Evolutionary conservation across 2,888 invertebrate species (phyloP).

Genomic region (Hyposoter dolosus): DNA sequence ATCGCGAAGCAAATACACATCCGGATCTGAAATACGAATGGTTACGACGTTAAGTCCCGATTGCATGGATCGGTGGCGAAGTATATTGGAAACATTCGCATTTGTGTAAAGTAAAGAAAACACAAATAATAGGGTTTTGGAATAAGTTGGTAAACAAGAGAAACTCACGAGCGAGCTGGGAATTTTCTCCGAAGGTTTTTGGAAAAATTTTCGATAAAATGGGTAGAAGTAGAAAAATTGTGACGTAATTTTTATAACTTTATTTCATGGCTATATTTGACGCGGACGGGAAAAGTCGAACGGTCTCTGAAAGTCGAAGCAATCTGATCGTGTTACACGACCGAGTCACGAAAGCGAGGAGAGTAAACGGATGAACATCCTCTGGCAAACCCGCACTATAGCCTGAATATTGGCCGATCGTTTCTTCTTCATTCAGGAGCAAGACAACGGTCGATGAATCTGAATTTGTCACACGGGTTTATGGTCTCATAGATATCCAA

Average conservation of each 20-base stretch:
- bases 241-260: conserved; percentile 15
- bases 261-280: neutral
- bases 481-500: conserved; percentile 34
- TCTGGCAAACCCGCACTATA: conserved; percentile 6
- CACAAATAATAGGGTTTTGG: neutral
- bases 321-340: conserved; percentile 20
- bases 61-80: conserved; percentile 20
- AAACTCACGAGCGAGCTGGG: neutral
- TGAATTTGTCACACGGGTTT: conserved; percentile 60
- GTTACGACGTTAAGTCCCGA: conserved; percentile 39
- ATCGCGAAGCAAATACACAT: conserved; percentile 23
- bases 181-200: neutral
- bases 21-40: conserved; percentile 13
- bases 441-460: conserved; percentile 51
- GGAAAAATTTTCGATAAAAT: neutral
- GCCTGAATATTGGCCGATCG: conserved; percentile 36
- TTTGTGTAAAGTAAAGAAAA: neutral
- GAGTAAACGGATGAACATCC: conserved; percentile 19
- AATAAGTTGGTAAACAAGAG: neutral
- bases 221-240: neutral
- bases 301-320: neutral
- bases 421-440: conserved; percentile 50
- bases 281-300: neutral
- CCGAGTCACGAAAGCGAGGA: neutral
- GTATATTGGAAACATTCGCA: conserved; percentile 9